Percentiles rank a stretch among this genome's conserved stretches.
phyloP scores from a whole-genome alignment of 2,113 vertebrate species.

The Marmota flaviventris region DNA sequence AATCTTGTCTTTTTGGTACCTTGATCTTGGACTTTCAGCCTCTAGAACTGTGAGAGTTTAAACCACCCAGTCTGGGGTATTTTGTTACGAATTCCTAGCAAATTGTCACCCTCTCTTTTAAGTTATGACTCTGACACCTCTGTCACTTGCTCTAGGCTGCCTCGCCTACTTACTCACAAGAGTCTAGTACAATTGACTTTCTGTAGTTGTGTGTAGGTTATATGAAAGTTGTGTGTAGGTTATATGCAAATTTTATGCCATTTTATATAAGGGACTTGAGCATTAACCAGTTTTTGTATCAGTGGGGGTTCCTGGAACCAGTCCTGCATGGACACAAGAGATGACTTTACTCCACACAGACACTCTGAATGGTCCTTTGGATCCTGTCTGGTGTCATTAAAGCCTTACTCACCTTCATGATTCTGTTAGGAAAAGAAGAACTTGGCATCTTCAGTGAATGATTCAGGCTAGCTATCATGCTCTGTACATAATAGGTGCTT shows the following conservation, averaged over 20 bases:
- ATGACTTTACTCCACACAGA: background rate
- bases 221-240: background rate
- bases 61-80: background rate
- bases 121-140: background rate
- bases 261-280: background rate
- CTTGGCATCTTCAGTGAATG: background rate
- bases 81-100: background rate
- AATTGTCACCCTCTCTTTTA: background rate
- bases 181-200: background rate
- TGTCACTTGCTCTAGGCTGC: background rate
- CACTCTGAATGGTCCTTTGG: background rate
- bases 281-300: background rate
- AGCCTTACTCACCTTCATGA: background rate
- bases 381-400: background rate
- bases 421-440: slow-evolving; percentile 28
- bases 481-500: background rate
- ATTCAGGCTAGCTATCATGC: background rate
- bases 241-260: background rate
- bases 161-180: background rate
- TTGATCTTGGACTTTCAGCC: background rate
- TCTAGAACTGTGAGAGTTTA: background rate
- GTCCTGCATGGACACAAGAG: background rate
- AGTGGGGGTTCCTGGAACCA: background rate
- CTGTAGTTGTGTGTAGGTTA: background rate
- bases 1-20: background rate